These are phyloP conservation scores for Phoebastria nigripes DNA, from an alignment of 2,797 vertebrate species.

Conservation along the genomic window DNA sequence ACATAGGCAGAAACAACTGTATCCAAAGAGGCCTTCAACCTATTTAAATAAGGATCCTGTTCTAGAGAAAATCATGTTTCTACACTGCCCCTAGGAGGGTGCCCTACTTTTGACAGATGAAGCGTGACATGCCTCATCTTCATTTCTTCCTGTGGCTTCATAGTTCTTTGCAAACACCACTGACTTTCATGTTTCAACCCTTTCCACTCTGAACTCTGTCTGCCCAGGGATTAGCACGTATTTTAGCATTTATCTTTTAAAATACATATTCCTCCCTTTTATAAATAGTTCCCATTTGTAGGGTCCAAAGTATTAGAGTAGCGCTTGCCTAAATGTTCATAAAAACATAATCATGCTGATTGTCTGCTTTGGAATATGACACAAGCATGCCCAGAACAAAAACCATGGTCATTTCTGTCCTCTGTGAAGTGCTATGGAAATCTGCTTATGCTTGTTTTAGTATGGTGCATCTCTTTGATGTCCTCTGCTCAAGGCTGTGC, in stretches of 20 bases:
- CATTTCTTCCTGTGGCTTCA: neutral
- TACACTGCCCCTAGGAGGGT: neutral
- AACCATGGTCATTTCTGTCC: rapidly evolving
- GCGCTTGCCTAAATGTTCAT: neutral
- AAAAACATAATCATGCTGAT: neutral
- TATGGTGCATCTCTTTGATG: neutral
- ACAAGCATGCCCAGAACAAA: neutral
- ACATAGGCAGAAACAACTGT: neutral
- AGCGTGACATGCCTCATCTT: neutral
- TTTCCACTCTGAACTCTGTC: neutral
- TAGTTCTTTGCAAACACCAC: neutral
- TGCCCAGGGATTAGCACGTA: neutral
- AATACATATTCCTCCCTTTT: neutral
- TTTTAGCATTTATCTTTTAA: neutral
- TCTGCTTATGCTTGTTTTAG: neutral
- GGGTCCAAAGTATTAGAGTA: neutral
- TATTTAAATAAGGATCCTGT: neutral
- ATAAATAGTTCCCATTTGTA: neutral
- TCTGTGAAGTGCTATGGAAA: neutral
- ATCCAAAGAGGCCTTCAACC: neutral
- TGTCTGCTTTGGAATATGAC: neutral
- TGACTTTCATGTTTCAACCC: neutral
- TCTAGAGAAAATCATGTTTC: neutral
- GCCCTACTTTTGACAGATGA: neutral
- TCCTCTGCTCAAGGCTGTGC: neutral